Conservation (phyloP, 2,797 vertebrate species). For the Intellagama lesueurii region DNA sequence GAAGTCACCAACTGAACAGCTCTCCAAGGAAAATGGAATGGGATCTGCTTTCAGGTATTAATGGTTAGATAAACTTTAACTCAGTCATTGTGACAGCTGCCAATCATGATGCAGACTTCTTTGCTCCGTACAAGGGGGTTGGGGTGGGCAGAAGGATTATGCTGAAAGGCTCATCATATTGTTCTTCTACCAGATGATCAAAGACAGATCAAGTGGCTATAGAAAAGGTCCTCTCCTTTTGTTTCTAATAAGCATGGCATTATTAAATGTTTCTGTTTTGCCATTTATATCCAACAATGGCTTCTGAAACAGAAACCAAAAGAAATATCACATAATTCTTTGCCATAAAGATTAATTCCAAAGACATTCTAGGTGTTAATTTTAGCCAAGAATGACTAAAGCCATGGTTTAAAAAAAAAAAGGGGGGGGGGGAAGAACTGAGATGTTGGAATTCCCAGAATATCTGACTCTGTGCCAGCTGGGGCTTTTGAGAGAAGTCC, state of each 20-base stretch:
- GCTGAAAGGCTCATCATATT: background rate
- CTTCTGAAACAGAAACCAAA: background rate
- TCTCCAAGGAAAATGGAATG: constrained; percentile 20
- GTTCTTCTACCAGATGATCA: background rate
- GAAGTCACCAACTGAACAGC: constrained; percentile 57
- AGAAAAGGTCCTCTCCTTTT: background rate
- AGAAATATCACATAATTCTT: background rate
- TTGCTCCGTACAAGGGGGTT: background rate
- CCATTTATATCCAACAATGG: background rate
- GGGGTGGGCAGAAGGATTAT: background rate
- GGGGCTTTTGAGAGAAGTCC: too few species aligned
- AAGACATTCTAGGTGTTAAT: background rate
- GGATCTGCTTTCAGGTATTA: constrained; percentile 42
- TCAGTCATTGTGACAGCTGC: background rate
- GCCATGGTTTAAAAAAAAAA: too few species aligned
- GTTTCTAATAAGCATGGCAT: background rate
- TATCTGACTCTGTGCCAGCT: too few species aligned
- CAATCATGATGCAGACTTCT: background rate
- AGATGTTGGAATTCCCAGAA: too few species aligned
- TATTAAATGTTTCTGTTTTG: background rate
- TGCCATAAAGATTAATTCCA: too few species aligned
- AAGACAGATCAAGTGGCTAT: background rate
- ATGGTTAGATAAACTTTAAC: constrained; percentile 56
- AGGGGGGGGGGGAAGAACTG: too few species aligned
- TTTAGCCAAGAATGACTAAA: background rate